Evolutionary conservation across 2,888 invertebrate species (phyloP).

Genomic region (Callyntrura sp.): DNA sequence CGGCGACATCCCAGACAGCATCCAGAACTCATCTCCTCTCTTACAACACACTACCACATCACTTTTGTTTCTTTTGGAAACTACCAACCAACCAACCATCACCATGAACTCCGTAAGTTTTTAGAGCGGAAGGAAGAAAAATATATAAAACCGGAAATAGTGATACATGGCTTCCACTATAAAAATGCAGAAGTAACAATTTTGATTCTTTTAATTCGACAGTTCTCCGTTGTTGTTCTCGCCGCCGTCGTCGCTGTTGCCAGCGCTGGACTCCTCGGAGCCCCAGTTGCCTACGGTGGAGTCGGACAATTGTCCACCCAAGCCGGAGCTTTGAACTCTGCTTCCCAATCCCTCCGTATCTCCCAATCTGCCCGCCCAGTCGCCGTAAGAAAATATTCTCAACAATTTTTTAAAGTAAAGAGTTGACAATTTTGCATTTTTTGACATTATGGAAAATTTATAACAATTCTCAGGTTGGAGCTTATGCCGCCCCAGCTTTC

Average conservation of each 20-base stretch:
- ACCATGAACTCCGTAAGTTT: no score
- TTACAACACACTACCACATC: no score
- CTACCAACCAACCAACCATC: no score
- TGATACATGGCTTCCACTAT: no score
- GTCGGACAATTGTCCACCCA: constrained; percentile 33
- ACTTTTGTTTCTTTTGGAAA: no score
- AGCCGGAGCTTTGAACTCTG: background rate
- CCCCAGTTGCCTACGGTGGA: constrained; percentile 31
- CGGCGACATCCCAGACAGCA: no score
- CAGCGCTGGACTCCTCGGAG: constrained; percentile 27
- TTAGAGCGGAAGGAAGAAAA: no score
- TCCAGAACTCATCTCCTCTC: no score
- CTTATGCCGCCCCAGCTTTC: constrained; percentile 11
- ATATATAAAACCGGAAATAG: no score
- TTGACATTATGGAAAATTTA: no score
- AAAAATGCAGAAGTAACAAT: constrained; percentile 41
- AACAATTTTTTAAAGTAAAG: background rate
- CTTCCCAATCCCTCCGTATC: constrained; percentile 13
- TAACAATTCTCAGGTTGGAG: background rate
- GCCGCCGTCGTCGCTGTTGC: constrained; percentile 14
- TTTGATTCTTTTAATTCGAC: constrained; percentile 53
- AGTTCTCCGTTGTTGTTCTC: constrained; percentile 12
- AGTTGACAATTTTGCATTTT: no score
- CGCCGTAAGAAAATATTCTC: background rate
- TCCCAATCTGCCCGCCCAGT: constrained; percentile 58